Conservation (phyloP, 2,113 vertebrate species). For the Nesoenas mayeri region DNA sequence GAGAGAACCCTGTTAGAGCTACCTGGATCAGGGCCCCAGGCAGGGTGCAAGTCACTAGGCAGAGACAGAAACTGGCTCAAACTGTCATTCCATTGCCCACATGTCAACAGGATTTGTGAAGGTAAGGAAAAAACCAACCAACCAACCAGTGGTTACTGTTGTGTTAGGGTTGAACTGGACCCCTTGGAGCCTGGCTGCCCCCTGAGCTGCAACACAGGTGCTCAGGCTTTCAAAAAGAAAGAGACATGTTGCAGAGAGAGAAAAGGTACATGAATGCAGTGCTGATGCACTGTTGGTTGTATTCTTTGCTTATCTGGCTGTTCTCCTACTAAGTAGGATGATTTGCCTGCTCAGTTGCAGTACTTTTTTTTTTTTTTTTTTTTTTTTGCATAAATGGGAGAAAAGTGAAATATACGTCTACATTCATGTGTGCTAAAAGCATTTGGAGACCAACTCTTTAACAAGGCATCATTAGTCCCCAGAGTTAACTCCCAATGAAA, state of each 20-base stretch:
- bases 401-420: neutral
- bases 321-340: neutral
- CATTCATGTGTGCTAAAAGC: neutral
- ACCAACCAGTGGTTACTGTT: neutral
- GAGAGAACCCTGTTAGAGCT: neutral
- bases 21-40: neutral
- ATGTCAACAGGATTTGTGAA: neutral
- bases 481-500: neutral
- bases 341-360: neutral
- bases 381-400: neutral
- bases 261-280: neutral
- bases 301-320: neutral
- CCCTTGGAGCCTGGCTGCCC: neutral
- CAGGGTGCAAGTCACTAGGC: neutral
- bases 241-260: neutral
- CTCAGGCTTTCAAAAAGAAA: neutral
- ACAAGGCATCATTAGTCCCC: neutral
- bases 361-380: neutral
- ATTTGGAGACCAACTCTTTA: neutral
- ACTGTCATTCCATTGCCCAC: neutral
- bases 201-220: neutral
- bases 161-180: neutral
- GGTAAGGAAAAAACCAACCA: neutral
- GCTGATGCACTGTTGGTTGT: neutral
- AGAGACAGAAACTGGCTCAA: neutral